Evolutionary conservation across 2,113 vertebrate species (phyloP), one percentile per base, ranked within the genome.

Genomic region (Catharus bicknelli): DNA sequence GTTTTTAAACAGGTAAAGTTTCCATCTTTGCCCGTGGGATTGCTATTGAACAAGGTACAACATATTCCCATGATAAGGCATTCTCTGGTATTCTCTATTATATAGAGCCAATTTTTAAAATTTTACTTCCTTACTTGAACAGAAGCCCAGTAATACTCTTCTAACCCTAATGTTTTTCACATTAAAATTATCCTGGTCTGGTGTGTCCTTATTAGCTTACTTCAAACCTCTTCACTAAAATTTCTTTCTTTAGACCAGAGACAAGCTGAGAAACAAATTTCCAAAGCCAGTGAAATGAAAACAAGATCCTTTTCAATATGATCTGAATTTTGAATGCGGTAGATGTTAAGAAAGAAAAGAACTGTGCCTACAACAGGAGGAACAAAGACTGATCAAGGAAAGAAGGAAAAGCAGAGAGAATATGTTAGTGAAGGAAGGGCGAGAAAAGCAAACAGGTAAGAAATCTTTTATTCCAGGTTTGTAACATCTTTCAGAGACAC

Each of bases 341-440:
- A 9, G 9, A 19, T 55, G 2, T 50, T 29, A 45, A 78, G n/a
- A 58, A 91, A 43, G 6, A 32, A 61, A 36, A 53, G 2, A 73
- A 29, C 0, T 0, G 7, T 26, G 4, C 5, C 29, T 50, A 22
- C 27, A 30, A 27, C 5, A 58, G 32, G 8, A 69, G 4, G 6
- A 87, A 17, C 11, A 83, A 38, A 1, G 8, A 55, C 5, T 10
- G 11, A 61, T 66, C 5, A 57, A 36, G 9, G 3, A 51, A 55
- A 70, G 21, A 77, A 43, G 3, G 3, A 27, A 62, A 80, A 63
- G 3, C 7, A 61, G 54, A 58, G 5, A 64, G 53, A 86, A 48
- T 26, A 40, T 0, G 7, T 29, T 11, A 47, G 1, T 67, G n/a
- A 78, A 68, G 4, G 18, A 86, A 55, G 13, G 26, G 14, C 2